These are phyloP conservation scores for Phenganax marumi DNA, from an alignment of 92 coral and sea anemone genomes.

Conservation along the genomic window DNA sequence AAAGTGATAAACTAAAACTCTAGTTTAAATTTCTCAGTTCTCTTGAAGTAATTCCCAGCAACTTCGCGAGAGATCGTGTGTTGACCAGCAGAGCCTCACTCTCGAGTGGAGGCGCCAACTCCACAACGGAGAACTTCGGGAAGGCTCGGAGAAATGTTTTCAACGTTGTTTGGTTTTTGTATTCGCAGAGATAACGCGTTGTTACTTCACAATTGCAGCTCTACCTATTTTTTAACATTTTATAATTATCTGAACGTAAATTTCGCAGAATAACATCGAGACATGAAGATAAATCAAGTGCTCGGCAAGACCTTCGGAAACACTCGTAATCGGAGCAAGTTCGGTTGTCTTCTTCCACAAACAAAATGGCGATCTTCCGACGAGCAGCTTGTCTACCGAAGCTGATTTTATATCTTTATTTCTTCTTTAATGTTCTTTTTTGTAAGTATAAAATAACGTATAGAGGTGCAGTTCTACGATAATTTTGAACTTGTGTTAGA, in stretches of 20 bases:
- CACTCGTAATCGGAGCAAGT: neutral
- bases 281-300: neutral
- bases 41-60: neutral
- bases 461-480: neutral
- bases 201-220: neutral
- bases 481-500: neutral
- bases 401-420: constrained; percentile 25
- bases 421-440: neutral
- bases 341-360: neutral
- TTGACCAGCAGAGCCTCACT: constrained; percentile 37
- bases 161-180: neutral
- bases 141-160: neutral
- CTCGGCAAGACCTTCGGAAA: neutral
- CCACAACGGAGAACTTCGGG: neutral
- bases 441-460: constrained; percentile 20
- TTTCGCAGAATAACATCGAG: neutral
- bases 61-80: neutral
- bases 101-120: constrained; percentile 25
- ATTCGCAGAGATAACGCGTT: neutral
- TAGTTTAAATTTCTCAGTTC: constrained; percentile 4
- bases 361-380: constrained; percentile 26
- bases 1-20: neutral
- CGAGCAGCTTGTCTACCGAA: constrained; percentile 5
- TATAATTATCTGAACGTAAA: neutral
- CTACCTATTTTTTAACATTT: neutral